These are phyloP conservation scores for Actinernus sp. DNA, from an alignment of 92 coral and sea anemone genomes.

Conservation along the genomic window DNA sequence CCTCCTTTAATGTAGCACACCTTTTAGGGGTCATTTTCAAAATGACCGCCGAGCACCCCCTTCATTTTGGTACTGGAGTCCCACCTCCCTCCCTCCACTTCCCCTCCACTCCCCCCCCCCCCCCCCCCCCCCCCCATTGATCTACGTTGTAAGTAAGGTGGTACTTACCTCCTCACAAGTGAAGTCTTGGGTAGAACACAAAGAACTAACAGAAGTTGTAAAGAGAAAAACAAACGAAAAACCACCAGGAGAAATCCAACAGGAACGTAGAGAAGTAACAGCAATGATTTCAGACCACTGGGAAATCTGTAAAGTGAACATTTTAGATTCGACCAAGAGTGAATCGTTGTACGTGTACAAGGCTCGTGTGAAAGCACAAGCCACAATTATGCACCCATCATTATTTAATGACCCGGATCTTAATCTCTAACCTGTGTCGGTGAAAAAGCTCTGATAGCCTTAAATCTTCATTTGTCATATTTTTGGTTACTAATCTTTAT, in stretches of 20 bases:
- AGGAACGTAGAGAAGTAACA: conserved; percentile 79
- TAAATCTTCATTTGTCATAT: neutral
- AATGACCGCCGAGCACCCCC: too few relatives aligned
- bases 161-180: conserved; percentile 67
- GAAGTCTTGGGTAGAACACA: conserved; percentile 79
- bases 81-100: too few relatives aligned
- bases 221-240: conserved; percentile 84
- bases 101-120: too few relatives aligned
- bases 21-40: too few relatives aligned
- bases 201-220: conserved; percentile 72
- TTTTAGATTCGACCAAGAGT: too few relatives aligned
- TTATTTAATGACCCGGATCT: neutral
- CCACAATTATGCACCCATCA: too few relatives aligned
- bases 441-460: conserved; percentile 18
- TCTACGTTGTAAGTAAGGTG: neutral
- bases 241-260: conserved; percentile 81
- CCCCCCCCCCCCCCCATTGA: too few relatives aligned
- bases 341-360: too few relatives aligned
- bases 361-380: too few relatives aligned
- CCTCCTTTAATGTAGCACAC: too few relatives aligned
- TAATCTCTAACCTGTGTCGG: conserved; percentile 19
- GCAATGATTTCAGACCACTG: conserved; percentile 72
- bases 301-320: conserved; percentile 66
- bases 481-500: neutral
- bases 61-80: too few relatives aligned